Evolutionary conservation across 2,888 invertebrate species (phyloP).

Genomic region (Idaea straminata): DNA sequence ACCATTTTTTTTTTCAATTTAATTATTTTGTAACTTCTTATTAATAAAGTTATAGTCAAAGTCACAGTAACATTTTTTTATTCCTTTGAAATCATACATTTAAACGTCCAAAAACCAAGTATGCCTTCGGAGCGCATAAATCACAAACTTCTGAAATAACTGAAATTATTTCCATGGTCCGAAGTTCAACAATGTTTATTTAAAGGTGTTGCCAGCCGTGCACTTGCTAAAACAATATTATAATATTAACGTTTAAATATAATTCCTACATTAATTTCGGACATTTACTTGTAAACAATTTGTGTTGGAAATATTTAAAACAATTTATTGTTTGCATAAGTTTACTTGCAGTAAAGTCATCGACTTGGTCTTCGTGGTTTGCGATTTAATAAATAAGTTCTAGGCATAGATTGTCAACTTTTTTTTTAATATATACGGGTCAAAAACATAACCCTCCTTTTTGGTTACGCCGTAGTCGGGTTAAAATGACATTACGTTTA

Average conservation of each 20-base stretch:
- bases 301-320: conserved; percentile 27
- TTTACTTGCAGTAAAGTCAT: conserved; percentile 34
- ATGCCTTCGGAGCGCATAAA: too few species aligned
- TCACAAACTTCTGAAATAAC: not conserved
- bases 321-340: conserved; percentile 44
- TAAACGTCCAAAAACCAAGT: too few species aligned
- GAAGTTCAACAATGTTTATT: not conserved
- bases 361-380: conserved; percentile 26
- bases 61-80: too few species aligned
- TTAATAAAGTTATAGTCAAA: too few species aligned
- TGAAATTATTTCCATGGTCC: not conserved
- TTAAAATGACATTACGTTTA: too few species aligned
- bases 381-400: conserved; percentile 18
- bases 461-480: too few species aligned
- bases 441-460: not conserved
- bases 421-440: not conserved
- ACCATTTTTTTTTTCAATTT: too few species aligned
- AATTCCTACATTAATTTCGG: conserved; percentile 12
- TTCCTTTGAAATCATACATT: too few species aligned
- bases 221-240: not conserved
- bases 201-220: not conserved
- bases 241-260: conserved; percentile 2
- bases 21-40: too few species aligned
- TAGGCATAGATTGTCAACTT: conserved; percentile 8
- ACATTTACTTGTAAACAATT: conserved; percentile 16